Evolutionary conservation across 1,140 invertebrate species (phyloP).

Genomic region (Drosophila elegans): DNA sequence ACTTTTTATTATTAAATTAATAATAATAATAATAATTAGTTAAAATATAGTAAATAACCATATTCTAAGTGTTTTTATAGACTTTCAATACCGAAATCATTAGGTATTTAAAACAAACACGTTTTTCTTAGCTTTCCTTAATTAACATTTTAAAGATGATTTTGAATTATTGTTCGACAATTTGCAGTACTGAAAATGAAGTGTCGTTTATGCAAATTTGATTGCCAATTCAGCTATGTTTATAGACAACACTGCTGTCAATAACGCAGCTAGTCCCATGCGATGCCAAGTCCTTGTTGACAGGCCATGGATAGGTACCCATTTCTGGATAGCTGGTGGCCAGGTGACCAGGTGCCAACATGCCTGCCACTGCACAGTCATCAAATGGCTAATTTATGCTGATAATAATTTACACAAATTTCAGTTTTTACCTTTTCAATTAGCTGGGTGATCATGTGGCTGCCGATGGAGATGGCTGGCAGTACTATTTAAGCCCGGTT

Average conservation of each 20-base stretch:
- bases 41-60: too few relatives aligned
- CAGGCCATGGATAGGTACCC: slow-evolving; percentile 17
- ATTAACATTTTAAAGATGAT: too few relatives aligned
- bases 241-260: not conserved
- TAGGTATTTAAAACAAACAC: too few relatives aligned
- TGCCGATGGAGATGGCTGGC: not conserved
- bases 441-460: slow-evolving; percentile 59
- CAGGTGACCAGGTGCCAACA: slow-evolving; percentile 17
- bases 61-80: too few relatives aligned
- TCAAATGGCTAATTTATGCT: slow-evolving; percentile 72
- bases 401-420: slow-evolving; percentile 80
- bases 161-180: too few relatives aligned
- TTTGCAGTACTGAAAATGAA: too few relatives aligned
- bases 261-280: not conserved
- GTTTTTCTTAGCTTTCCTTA: too few relatives aligned
- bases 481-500: slow-evolving; percentile 51
- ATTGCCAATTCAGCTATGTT: not conserved
- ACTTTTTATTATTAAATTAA: too few relatives aligned
- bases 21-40: too few relatives aligned
- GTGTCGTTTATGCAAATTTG: not conserved
- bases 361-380: slow-evolving; percentile 38
- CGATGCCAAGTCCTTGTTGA: slow-evolving; percentile 54
- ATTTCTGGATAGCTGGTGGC: not conserved
- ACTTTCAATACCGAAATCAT: too few relatives aligned
- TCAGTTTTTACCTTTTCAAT: slow-evolving; percentile 74